Conservation (phyloP, 2,888 invertebrate species). For the Xanthia icteritia region DNA sequence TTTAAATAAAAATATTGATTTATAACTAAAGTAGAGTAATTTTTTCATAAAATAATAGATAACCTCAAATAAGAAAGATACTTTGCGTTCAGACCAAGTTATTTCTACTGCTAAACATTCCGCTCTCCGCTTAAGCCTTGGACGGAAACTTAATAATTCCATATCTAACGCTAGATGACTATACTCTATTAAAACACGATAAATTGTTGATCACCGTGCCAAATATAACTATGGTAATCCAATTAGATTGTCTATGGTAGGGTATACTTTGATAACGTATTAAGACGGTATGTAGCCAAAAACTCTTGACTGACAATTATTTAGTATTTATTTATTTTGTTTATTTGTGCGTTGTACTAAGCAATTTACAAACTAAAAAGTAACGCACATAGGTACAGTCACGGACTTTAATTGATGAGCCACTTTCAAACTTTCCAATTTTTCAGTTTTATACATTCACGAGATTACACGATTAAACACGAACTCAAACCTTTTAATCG, state of each 20-base stretch:
- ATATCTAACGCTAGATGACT: slow-evolving; percentile 75
- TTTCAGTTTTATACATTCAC: too few species aligned
- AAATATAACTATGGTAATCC: slow-evolving; percentile 53
- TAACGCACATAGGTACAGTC: too few species aligned
- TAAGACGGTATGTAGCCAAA: not conserved
- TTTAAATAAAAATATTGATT: too few species aligned
- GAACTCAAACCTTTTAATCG: too few species aligned
- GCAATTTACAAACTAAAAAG: too few species aligned
- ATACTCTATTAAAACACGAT: slow-evolving; percentile 75
- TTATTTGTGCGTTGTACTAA: too few species aligned
- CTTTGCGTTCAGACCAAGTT: not conserved
- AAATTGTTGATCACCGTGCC: slow-evolving; percentile 69
- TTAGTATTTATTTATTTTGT: not conserved
- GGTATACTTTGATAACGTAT: slow-evolving; percentile 14
- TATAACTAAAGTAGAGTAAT: too few species aligned
- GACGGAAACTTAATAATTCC: slow-evolving; percentile 69
- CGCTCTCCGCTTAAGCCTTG: slow-evolving; percentile 52
- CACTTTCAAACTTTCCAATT: too few species aligned
- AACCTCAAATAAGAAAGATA: not conserved
- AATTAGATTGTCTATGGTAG: slow-evolving; percentile 36
- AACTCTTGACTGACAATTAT: not conserved
- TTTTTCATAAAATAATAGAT: too few species aligned
- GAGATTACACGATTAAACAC: too few species aligned
- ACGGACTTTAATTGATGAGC: too few species aligned
- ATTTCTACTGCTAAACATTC: not conserved